Conservation (phyloP, 2,888 invertebrate species). For the Agonum fuliginosum region DNA sequence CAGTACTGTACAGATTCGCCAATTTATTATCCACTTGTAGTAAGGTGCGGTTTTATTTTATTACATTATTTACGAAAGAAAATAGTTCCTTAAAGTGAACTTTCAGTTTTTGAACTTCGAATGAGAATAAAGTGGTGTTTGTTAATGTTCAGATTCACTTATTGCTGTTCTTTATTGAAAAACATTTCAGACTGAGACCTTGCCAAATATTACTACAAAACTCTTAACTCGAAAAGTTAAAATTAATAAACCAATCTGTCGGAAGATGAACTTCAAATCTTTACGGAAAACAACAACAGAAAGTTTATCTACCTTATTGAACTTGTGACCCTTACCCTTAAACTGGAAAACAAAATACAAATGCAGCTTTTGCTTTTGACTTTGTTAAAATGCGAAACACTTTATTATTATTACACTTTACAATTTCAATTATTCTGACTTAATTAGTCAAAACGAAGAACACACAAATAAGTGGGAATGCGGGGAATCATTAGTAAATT, state of each 20-base stretch:
- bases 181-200: background rate
- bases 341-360: background rate
- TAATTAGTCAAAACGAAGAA: too few species aligned
- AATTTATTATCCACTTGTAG: too few species aligned
- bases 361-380: background rate
- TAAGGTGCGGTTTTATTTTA: too few species aligned
- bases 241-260: slow-evolving; percentile 8
- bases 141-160: background rate
- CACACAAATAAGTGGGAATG: too few species aligned
- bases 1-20: too few species aligned
- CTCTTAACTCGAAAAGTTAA: slow-evolving; percentile 9
- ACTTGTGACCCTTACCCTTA: background rate
- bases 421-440: too few species aligned
- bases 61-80: too few species aligned
- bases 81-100: too few species aligned
- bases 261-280: background rate
- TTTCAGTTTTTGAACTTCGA: background rate
- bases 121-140: background rate
- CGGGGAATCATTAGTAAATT: too few species aligned
- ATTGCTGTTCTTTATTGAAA: slow-evolving; percentile 6
- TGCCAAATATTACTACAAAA: background rate
- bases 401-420: too few species aligned
- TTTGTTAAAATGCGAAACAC: too few species aligned
- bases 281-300: background rate
- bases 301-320: slow-evolving; percentile 12